Evolutionary conservation across 2,888 invertebrate genomes (phyloP).

Genomic region (Ophonus ardosiacus): DNA sequence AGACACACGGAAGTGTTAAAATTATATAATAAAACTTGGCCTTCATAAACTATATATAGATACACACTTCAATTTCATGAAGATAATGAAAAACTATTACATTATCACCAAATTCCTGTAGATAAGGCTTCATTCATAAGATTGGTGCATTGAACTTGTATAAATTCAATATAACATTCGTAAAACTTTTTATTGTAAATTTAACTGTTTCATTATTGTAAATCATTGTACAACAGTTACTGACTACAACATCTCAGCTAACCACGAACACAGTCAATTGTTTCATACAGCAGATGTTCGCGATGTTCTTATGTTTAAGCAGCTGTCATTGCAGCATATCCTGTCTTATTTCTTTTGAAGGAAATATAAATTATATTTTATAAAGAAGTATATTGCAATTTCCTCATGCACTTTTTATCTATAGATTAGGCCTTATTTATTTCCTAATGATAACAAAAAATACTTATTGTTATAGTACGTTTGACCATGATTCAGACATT

Average conservation of each 20-base stretch:
- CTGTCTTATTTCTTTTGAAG: constrained; percentile 54
- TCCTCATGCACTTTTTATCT: background rate
- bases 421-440: background rate
- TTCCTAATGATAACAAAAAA: constrained; percentile 4
- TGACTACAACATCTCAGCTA: background rate
- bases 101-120: constrained; percentile 42
- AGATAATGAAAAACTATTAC: constrained; percentile 43
- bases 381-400: background rate
- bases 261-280: constrained; percentile 21
- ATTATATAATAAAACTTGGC: constrained; percentile 56
- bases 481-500: constrained; percentile 9
- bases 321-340: constrained; percentile 62
- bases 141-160: constrained; percentile 28
- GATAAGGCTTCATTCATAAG: constrained; percentile 33
- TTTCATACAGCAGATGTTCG: constrained; percentile 59
- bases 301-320: constrained; percentile 55
- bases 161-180: background rate
- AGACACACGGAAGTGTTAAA: constrained; percentile 53
- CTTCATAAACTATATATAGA: constrained; percentile 47
- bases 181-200: too few relatives aligned
- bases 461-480: constrained; percentile 13
- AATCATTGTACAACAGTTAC: background rate
- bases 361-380: constrained; percentile 44
- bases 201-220: background rate
- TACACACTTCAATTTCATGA: constrained; percentile 40